These are phyloP conservation scores for Willowsia nigromaculata DNA, from an alignment of 2,888 invertebrate species.

Conservation along the genomic window DNA sequence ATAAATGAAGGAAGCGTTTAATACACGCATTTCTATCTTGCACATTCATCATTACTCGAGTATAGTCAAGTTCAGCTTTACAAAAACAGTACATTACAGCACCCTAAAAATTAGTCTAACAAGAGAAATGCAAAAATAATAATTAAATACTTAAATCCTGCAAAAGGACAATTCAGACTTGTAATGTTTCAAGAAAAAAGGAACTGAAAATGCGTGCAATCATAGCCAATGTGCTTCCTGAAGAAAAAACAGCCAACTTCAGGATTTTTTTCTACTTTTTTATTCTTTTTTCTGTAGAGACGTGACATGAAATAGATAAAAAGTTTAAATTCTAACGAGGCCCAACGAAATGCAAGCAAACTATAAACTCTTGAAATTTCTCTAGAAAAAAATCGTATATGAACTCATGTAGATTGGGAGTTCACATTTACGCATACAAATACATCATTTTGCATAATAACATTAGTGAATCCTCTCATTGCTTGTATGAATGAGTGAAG, in stretches of 20 bases:
- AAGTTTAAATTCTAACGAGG: slow-evolving; percentile 48
- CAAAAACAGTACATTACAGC: no score
- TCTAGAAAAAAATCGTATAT: background rate
- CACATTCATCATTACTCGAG: no score
- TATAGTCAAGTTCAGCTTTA: no score
- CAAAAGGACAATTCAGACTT: no score
- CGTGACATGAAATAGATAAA: slow-evolving; percentile 58
- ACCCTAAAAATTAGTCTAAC: no score
- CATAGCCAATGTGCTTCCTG: no score
- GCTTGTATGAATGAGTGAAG: background rate
- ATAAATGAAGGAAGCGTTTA: no score
- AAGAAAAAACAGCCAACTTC: background rate
- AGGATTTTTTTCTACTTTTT: background rate
- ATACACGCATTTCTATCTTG: no score
- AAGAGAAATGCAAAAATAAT: no score
- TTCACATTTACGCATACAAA: slow-evolving; percentile 66
- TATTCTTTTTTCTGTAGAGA: slow-evolving; percentile 20
- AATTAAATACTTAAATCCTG: no score
- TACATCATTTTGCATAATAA: slow-evolving; percentile 69
- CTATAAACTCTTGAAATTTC: slow-evolving; percentile 27
- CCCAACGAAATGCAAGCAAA: background rate
- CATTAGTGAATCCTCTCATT: slow-evolving; percentile 44
- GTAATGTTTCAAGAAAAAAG: no score
- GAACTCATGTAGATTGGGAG: slow-evolving; percentile 18
- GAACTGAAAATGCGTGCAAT: no score